A percentile compares a stretch with the other conserved stretches of the same genome.
Evolutionary conservation across 1,140 invertebrate species (phyloP).

Genomic region (Sesamia nonagrioides): DNA sequence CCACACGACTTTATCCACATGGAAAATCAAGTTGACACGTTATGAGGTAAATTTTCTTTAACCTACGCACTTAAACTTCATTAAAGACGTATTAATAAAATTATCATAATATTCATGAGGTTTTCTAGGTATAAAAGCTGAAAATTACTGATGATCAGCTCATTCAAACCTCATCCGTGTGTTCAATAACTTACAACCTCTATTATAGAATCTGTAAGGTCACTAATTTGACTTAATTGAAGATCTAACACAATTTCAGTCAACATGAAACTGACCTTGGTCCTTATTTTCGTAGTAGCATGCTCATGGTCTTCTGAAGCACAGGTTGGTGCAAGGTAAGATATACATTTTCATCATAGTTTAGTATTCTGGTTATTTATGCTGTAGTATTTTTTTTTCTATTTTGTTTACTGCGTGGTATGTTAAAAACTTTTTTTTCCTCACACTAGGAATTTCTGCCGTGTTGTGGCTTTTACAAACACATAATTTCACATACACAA

Average conservation of each 20-base stretch:
- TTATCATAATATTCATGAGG: conserved; percentile 1
- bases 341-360: not conserved
- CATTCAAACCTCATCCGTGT: not conserved
- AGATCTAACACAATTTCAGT: not conserved
- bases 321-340: not conserved
- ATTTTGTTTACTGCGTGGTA: too few species aligned
- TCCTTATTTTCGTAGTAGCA: not conserved
- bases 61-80: not conserved
- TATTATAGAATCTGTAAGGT: too few species aligned
- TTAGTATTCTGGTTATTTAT: too few species aligned
- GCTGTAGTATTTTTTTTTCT: too few species aligned
- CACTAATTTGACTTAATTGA: not conserved
- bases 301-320: not conserved
- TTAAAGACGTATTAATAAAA: not conserved
- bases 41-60: not conserved
- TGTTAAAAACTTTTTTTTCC: too few species aligned
- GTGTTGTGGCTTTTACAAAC: too few species aligned
- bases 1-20: not conserved
- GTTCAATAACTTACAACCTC: not conserved
- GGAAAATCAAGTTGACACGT: not conserved
- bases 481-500: too few species aligned
- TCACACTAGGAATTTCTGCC: too few species aligned
- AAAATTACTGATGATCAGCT: not conserved
- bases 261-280: conserved; percentile 3
- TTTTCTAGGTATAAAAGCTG: conserved; percentile 1